Base-by-base conservation (phyloP, 2,888 invertebrate genomes). In the Melolontha melolontha region DNA sequence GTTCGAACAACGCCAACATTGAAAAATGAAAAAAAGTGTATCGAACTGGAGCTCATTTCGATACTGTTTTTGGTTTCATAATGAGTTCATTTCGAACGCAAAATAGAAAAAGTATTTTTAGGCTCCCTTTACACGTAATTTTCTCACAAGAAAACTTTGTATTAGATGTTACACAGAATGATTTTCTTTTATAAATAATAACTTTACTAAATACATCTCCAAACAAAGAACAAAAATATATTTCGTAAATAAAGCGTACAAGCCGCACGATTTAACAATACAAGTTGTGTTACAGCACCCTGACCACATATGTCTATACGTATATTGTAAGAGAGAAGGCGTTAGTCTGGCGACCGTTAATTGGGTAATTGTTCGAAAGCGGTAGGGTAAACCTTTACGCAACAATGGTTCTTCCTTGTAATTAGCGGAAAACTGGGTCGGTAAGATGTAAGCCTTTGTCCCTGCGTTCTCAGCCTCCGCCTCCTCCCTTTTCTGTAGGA, bases 301-400 rank as follows among this genome's bases (percentile, higher is more conserved):
- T 8, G 29, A 29, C 44, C 59, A 59, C 44, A 64, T 41, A 64
- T 40, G 51, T 64, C 54, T 55, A 16, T 34, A 55, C 27, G 34
- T 40, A 72, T 68, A 10, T 55, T 17, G 55, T 55, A 14, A 10
- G 59, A 7, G 44, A 12, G 29, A n/a, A 44, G 44, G 44, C 17
- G 59, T 44, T 59, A 12, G 47, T 59, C 29, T 27, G 44, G 59
- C 27, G 59, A 44, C 59, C 69, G 75, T 76, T 79, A 79, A 79
- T 77, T 76, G 79, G 77, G 79, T 79, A 80, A 79, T 79, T 80
- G 79, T 79, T 79, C 75, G 73, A 74, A 74, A 77, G 75, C 74
- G 73, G 75, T 75, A 74, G 77, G 76, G 73, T 75, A 76, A 77
- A 77, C 77, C 75, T 75, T 77, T 77, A 76, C 77, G 77, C 78